Conservation (phyloP, 2,113 vertebrate genomes). For the Hemibagrus wyckioides region DNA sequence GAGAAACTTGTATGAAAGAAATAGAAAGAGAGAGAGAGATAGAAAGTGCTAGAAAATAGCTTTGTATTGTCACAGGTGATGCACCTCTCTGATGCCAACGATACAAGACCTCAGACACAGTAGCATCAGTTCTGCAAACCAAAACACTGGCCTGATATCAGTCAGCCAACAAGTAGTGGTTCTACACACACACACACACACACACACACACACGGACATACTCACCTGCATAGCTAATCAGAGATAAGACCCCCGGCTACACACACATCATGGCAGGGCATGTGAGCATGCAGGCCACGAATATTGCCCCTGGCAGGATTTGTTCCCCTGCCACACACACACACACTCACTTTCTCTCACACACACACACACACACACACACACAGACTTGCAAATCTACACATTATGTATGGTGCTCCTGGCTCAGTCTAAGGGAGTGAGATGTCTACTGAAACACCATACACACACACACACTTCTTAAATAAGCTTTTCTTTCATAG, state of each 20-base stretch:
- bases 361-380: constrained; percentile 12
- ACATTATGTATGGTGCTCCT: background rate
- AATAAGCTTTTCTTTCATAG: background rate
- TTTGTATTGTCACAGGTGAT: background rate
- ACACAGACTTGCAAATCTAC: background rate
- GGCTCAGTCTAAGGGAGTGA: background rate
- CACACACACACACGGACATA: background rate
- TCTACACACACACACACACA: background rate
- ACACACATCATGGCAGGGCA: constrained; percentile 17
- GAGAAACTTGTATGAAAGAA: background rate
- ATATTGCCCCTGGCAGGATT: constrained; percentile 22
- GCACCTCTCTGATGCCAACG: constrained; percentile 18
- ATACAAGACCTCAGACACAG: constrained; percentile 13
- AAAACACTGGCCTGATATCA: background rate
- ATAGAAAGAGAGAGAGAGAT: background rate
- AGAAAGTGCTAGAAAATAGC: constrained; percentile 3
- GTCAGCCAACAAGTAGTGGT: background rate
- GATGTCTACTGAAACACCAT: background rate
- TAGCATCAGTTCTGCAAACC: constrained; percentile 5
- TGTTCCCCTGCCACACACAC: background rate
- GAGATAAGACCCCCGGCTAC: background rate
- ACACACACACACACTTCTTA: background rate
- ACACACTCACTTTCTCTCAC: background rate
- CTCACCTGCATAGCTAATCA: constrained; percentile 18
- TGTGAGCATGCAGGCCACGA: constrained; percentile 26